Conservation (phyloP, 2,888 invertebrate species). For the Flexamia atlantica region DNA sequence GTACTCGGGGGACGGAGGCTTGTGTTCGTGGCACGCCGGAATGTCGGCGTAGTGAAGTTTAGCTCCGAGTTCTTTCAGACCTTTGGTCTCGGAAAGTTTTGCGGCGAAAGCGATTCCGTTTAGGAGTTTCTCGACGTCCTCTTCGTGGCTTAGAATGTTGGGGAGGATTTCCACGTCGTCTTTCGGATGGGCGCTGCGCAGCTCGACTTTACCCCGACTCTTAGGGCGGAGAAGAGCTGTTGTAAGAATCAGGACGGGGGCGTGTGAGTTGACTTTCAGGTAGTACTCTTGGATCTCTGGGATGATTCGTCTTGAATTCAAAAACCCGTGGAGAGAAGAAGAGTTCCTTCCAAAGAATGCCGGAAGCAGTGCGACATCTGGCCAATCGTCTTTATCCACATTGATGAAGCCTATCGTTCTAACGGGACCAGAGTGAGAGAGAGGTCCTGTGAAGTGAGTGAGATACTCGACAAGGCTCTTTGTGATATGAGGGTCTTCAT, state of each 20-base stretch:
- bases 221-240: constrained; percentile 31
- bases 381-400: constrained; percentile 23
- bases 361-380: constrained; percentile 38
- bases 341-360: constrained; percentile 43
- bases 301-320: constrained; percentile 13
- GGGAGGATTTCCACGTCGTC: constrained; percentile 50
- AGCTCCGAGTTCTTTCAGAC: constrained; percentile 12
- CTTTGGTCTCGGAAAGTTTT: constrained; percentile 43
- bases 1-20: constrained; percentile 41
- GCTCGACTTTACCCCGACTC: constrained; percentile 37
- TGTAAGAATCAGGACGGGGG: constrained; percentile 25
- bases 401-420: constrained; percentile 50
- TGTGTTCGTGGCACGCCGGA: constrained; percentile 41
- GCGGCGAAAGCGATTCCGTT: constrained; percentile 42
- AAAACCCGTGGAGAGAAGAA: constrained; percentile 30
- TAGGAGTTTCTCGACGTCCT: constrained; percentile 44
- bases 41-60: constrained; percentile 49
- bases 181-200: constrained; percentile 44
- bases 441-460: constrained; percentile 45
- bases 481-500: constrained; percentile 40
- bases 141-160: constrained; percentile 29
- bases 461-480: constrained; percentile 31
- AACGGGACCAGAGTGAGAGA: constrained; percentile 42
- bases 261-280: constrained; percentile 31
- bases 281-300: constrained; percentile 52